A percentile compares a stretch with the other conserved stretches of the same genome.
phyloP scores from a whole-genome alignment of 2,113 vertebrate genomes.

The Erythrocercus mccallii region DNA sequence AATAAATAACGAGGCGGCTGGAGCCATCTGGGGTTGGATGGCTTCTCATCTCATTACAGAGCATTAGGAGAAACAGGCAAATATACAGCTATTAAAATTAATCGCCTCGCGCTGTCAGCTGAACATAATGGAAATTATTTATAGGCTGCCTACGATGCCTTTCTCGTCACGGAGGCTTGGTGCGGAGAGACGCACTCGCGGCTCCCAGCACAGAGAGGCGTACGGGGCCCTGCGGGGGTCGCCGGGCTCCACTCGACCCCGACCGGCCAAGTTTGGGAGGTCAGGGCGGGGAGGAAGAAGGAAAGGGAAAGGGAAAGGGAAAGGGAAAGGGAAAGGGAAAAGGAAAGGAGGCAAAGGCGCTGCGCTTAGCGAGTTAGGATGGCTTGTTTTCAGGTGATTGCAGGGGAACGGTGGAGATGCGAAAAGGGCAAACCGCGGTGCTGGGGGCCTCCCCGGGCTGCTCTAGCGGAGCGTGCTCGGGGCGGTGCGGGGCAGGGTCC shows the following conservation, averaged over 20 bases:
- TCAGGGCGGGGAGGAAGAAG: not conserved
- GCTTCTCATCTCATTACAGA: slow-evolving; percentile 79
- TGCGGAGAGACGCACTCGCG: slow-evolving; percentile 15
- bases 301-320: not conserved
- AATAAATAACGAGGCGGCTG: slow-evolving; percentile 68
- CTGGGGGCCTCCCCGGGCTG: not conserved
- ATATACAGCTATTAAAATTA: slow-evolving; percentile 86
- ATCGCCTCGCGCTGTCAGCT: slow-evolving; percentile 83
- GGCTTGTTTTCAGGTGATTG: not conserved
- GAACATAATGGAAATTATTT: slow-evolving; percentile 85
- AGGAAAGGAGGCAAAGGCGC: not conserved
- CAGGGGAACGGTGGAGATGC: not conserved
- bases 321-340: not conserved
- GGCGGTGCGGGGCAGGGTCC: not conserved
- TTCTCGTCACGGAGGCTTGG: slow-evolving; percentile 74
- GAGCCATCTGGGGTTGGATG: slow-evolving; percentile 76
- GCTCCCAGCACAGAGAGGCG: not conserved
- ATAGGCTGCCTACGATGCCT: slow-evolving; percentile 80
- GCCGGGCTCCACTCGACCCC: not conserved
- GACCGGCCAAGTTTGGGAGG: not conserved
- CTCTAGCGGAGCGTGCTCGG: not conserved
- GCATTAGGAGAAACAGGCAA: slow-evolving; percentile 83
- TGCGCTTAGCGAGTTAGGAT: not conserved
- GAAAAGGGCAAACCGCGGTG: not conserved
- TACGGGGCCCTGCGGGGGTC: not conserved